Evolutionary conservation across 2,113 vertebrate species (phyloP), one percentile per base, ranked within the genome.

Genomic region (Falcunculus frontatus): DNA sequence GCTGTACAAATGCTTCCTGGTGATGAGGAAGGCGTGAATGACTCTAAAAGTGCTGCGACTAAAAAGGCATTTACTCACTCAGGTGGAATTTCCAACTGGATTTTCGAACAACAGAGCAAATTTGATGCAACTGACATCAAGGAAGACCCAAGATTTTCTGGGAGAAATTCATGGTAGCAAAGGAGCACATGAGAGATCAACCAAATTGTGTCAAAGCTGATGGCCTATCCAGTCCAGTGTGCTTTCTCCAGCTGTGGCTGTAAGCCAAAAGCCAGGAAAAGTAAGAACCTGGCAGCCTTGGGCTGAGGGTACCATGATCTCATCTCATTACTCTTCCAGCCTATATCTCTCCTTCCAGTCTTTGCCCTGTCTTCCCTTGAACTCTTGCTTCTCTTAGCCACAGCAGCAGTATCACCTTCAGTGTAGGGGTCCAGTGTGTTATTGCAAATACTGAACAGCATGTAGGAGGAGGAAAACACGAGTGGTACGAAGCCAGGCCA

Each of bases 1-100:
- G 69, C 76, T 47, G 39, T 44, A 78, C 83, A 90, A 95, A 84
- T 23, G 65, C 64, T 97, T 96, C 88, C 96, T 95, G 83, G 49
- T 94, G 69, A 96, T 87, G 88, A 88, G 68, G 90, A 21, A 11
- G 37, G 62, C 3, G 0, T 84, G 85, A 94, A 78, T 60, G 46
- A 87, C 90, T 93, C 59, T 10, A 77, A 91, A 90, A 88, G 67
- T 78, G 59, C 82, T 88, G 59, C 1, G 3, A 93, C 2, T 4
- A 74, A 92, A 92, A 88, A 75, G 44, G 41, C 44, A 63, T 96
- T 89, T 95, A 94, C 84, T 96, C 84, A 86, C n/a, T 74, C 20
- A 5, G 26, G 56, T 74, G 82, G 79, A 91, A 94, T 86, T 86
- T 91, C 72, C 75, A 88, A 52, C 22, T 50, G 56, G 39, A 67